Percentiles rank a stretch among this genome's conserved stretches.
These are phyloP conservation scores for Tupiocoris notatus DNA, from an alignment of 2,888 invertebrate species.

Conservation along the genomic window DNA sequence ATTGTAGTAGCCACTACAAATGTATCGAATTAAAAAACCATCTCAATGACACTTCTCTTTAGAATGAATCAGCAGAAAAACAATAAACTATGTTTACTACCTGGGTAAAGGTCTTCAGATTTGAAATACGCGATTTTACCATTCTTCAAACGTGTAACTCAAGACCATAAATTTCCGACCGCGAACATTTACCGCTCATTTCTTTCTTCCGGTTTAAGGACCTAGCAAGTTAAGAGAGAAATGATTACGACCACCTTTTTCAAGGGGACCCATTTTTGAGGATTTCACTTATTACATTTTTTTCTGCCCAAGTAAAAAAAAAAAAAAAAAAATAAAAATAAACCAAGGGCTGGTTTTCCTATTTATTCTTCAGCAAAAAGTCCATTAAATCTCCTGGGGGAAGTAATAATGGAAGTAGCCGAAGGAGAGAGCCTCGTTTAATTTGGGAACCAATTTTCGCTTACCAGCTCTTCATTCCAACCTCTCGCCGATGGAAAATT, in stretches of 20 bases:
- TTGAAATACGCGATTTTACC: too few species aligned
- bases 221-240: constrained; percentile 1
- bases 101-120: too few species aligned
- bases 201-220: neutral
- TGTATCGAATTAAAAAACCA: too few species aligned
- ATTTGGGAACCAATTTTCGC: neutral
- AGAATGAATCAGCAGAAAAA: too few species aligned
- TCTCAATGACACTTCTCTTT: too few species aligned
- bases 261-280: constrained; percentile 1
- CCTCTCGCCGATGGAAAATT: neutral
- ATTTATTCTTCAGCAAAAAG: neutral
- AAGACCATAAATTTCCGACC: too few species aligned
- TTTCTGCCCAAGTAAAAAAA: neutral
- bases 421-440: neutral
- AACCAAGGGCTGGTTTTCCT: neutral
- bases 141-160: too few species aligned
- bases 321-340: too few species aligned
- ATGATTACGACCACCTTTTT: neutral
- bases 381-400: neutral
- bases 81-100: too few species aligned
- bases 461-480: neutral
- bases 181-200: neutral
- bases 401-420: neutral
- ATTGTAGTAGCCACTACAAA: too few species aligned
- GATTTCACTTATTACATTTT: neutral